A percentile compares a stretch with the other conserved stretches of the same genome.
Evolutionary conservation across 64 coral and sea anemone genomes (phyloP).

Genomic region (Hydrozoanthus tunicans): DNA sequence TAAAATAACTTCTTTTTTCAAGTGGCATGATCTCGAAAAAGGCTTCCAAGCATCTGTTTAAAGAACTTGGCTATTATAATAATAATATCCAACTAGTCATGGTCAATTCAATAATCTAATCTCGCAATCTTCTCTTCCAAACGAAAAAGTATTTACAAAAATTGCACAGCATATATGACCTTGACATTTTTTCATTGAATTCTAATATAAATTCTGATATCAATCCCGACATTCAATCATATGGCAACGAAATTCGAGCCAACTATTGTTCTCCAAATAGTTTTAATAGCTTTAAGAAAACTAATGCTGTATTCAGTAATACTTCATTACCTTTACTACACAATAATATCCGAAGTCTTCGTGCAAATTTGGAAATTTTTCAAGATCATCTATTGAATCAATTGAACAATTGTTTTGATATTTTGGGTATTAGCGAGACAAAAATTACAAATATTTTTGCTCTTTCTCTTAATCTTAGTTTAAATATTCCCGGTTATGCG

Average conservation of each 20-base stretch:
- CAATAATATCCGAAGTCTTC: slow-evolving; percentile 56
- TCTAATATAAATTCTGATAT: slow-evolving; percentile 46
- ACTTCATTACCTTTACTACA: slow-evolving; percentile 44
- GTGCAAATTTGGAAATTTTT: slow-evolving; percentile 34
- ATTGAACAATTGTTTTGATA: too few species aligned
- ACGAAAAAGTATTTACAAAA: slow-evolving; percentile 35
- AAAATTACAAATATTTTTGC: too few species aligned
- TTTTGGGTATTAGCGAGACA: too few species aligned
- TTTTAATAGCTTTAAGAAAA: slow-evolving; percentile 33
- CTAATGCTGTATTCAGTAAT: slow-evolving; percentile 16
- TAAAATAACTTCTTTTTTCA: not conserved
- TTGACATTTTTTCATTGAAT: slow-evolving; percentile 48
- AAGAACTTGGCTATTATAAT: too few species aligned
- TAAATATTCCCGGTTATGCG: too few species aligned
- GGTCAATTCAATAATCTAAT: slow-evolving; percentile 46
- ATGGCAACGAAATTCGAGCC: slow-evolving; percentile 38
- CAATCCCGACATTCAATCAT: slow-evolving; percentile 37
- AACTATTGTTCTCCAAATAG: slow-evolving; percentile 46
- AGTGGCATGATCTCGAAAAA: too few species aligned
- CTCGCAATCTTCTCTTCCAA: slow-evolving; percentile 8
- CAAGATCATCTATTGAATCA: too few species aligned
- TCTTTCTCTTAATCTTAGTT: too few species aligned
- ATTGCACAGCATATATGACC: slow-evolving; percentile 36
- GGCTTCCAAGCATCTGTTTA: too few species aligned
- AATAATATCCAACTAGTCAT: not conserved